Evolutionary conservation across 2,797 vertebrate species (phyloP), one percentile per base, ranked within the genome.

Genomic region (Cephalopachus bancanus): DNA sequence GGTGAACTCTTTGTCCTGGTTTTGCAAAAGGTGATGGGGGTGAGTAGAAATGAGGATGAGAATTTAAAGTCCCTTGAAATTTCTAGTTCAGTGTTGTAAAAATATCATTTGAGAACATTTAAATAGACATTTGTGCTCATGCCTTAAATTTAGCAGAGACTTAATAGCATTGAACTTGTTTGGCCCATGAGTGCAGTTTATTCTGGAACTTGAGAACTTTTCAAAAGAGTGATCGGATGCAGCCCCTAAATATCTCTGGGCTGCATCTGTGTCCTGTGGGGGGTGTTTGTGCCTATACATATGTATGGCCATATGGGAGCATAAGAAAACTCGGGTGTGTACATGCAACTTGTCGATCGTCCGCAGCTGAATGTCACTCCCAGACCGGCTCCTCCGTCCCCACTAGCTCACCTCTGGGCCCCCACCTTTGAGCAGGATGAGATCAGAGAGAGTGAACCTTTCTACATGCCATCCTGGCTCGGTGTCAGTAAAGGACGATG

Each of bases 51-150:
- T 30, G 20, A 98, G 96, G 85, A 59, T 97, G 96, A 89, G 62
- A 95, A 96, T 81, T 97, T 95, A 75, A 67, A 97, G 95, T 95
- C 96, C 97, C 97, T 98, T 97, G 97, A 97, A 97, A 97, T 93
- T 96, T 97, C 95, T 95, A 94, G 92, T 37, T 97, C 91, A 96
- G 79, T 95, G 74, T 97, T 98, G 67, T 98, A 97, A 97, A 97
- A 98, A 98, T 91, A 97, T 78, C 96, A 44, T 98, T 97, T 94
- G 28, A 95, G 96, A 96, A 97, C 96, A 89, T 98, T 98, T 97
- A 98, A 97, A 98, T 98, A 98, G 97, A 98, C 97, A 65, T 98
- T 95, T 96, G 44, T 93, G 91, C 92, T 98, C 96, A 90, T 94
- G 96, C 81, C 97, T 97, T 89, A 94, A 97, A 96, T 96, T 96